phyloP scores from a whole-genome alignment of 1,140 invertebrate species.

The Kradibia gibbosae region DNA sequence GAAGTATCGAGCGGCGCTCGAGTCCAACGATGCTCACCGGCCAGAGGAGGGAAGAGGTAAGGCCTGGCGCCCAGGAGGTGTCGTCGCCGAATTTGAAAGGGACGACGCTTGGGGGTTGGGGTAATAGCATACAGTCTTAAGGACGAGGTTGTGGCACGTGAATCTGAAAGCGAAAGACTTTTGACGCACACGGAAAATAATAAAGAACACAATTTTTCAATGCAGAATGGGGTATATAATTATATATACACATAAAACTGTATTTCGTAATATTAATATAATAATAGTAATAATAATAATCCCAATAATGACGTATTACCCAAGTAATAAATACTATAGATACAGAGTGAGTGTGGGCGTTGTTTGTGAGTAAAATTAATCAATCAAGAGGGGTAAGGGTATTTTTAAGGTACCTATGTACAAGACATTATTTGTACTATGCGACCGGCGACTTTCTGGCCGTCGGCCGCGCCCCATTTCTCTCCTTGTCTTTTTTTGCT shows the following conservation, averaged over 20 bases:
- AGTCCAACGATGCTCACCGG: too few species aligned
- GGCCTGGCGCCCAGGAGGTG: too few species aligned
- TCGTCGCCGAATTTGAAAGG: too few species aligned
- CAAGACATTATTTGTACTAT: conserved; percentile 73
- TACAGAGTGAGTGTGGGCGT: conserved; percentile 71
- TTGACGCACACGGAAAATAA: conserved; percentile 14
- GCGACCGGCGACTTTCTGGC: conserved; percentile 68
- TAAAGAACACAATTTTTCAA: conserved; percentile 48
- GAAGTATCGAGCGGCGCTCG: too few species aligned
- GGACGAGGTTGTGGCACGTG: conserved; percentile 19
- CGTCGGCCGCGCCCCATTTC: conserved; percentile 64
- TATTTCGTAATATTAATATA: conserved; percentile 73
- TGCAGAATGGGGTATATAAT: conserved; percentile 65
- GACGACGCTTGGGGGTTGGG: too few species aligned
- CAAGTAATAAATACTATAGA: conserved; percentile 75
- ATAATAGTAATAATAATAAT: conserved; percentile 71
- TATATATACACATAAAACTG: conserved; percentile 73
- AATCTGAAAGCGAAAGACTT: conserved; percentile 20
- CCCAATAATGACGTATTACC: conserved; percentile 73
- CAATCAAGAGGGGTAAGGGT: conserved; percentile 63
- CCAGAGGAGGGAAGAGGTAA: too few species aligned
- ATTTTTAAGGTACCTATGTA: conserved; percentile 69
- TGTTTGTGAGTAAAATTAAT: conserved; percentile 68
- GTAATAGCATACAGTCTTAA: too few species aligned
- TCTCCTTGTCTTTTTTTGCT: conserved; percentile 57